Base-by-base conservation (phyloP, 2,888 invertebrate genomes). In the Reticulitermes lucifugus region DNA sequence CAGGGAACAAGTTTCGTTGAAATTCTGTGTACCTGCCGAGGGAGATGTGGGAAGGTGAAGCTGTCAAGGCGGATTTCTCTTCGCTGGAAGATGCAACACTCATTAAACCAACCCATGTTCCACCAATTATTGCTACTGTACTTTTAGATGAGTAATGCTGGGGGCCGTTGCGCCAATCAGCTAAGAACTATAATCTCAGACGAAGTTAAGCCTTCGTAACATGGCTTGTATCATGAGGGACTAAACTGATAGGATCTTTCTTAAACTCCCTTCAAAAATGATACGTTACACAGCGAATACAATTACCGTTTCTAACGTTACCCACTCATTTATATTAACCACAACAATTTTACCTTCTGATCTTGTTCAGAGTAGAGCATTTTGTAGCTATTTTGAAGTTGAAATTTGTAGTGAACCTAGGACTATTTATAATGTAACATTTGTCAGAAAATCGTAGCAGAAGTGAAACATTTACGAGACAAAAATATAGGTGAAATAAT, bases 131-230 rank as follows among this genome's bases (percentile, higher is more conserved):
- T 65, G 25, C n/a, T n/a, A 65, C 65, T 65, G 14, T 65, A 65
- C n/a, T 65, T 65, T 65, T 65, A 65, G 65, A 65, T 65, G 65
- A 65, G 65, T 65, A 65, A 65, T 65, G 65, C 25, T 65, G 65
- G 65, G 25, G 25, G 25, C 25, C n/a, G 65, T 65, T 65, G 65
- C 65, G 12, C 65, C n/a, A n/a, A 65, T 65, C 65, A 65, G 6
- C 65, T 65, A 65, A 65, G 65, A 65, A 65, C 65, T 65, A 25
- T 65, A 65, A 65, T 65, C 65, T n/a, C 25, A n/a, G n/a, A 9
- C 9, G 65, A 73, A 73, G 12, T 41, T 14, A 12, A 73, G 73
- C 73, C 41, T 73, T 41, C 73, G 41, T 73, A 73, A 73, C 73
- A 18, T 71, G 71, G 71, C 25, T 9, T 71, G 71, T 71, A 71